Base-by-base conservation (phyloP, 1,140 invertebrate genomes). In the Pseudomyrmex gracilis region DNA sequence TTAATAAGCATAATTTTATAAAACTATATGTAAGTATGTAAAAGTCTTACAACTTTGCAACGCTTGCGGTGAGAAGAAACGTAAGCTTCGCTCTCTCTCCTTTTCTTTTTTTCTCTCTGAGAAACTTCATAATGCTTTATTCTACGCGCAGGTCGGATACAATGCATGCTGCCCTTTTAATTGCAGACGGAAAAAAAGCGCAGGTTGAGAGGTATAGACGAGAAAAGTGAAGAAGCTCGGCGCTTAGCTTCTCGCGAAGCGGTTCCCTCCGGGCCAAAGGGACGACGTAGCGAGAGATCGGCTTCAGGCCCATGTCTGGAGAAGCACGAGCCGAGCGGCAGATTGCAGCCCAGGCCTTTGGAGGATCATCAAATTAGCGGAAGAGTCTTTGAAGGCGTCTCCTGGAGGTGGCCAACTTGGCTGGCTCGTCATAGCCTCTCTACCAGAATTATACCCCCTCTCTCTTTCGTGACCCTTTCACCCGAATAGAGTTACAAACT, bases 321-420 rank as follows among this genome's bases (percentile, higher is more conserved):
- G 90, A 71, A 89, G 89, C 87, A 71, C 88, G 73, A 64, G 89
- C 85, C 80, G 90, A 90, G 91, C 91, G 90, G 92, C 92, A 91
- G 92, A 93, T 93, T 93, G 92, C 92, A 90, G 90, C 82, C 89
- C 66, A 88, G 88, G 90, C 84, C 90, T 93, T 91, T 93, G 90
- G 92, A 94, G 92, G 93, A 94, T 93, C 93, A 93, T 94, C 92
- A 94, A 93, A 94, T 94, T 94, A 94, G 92, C 91, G 89, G 85
- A 91, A 93, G 92, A 93, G 91, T 93, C 92, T 93, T 93, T 92
- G 93, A 93, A 91, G 91, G 89, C 88, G 87, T 90, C 90, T 91
- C 88, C 87, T 88, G 80, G 78, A 89, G 90, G 86, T 90, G 89
- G 89, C 88, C 89, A 90, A 89, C 91, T 88, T 87, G 87, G 78